phyloP scores from a whole-genome alignment of 2,888 invertebrate species.

The Ceriagrion tenellum region DNA sequence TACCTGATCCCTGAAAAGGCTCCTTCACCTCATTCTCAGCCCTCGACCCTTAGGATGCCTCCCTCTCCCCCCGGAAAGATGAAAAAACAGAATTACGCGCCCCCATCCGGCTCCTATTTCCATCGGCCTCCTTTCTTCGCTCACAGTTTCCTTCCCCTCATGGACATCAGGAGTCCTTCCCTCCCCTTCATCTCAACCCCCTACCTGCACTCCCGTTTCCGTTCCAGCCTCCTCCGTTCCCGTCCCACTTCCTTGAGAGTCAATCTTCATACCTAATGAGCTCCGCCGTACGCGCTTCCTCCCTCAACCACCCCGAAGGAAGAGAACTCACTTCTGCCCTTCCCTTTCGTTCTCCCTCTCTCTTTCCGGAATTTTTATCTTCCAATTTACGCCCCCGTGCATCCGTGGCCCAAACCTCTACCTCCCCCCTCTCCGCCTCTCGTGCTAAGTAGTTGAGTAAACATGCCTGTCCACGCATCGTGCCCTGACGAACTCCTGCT shows the following conservation, averaged over 20 bases:
- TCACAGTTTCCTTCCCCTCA: too few relatives aligned
- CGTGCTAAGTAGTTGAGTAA: neutral
- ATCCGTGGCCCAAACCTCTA: neutral
- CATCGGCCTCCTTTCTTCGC: too few relatives aligned
- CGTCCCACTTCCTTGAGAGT: neutral
- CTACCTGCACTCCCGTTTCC: neutral
- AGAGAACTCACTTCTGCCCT: neutral
- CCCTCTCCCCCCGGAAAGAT: too few relatives aligned
- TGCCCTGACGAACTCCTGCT: neutral
- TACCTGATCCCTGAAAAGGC: neutral
- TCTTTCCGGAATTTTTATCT: constrained; percentile 19
- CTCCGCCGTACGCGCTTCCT: neutral
- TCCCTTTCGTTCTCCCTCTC: neutral
- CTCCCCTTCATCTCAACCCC: neutral
- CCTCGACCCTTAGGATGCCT: neutral
- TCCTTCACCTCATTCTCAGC: neutral
- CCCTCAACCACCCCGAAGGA: neutral
- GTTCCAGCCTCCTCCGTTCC: neutral
- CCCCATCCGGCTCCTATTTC: too few relatives aligned
- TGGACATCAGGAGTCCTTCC: neutral
- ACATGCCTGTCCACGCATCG: neutral
- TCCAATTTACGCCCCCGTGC: neutral
- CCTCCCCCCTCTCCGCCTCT: neutral
- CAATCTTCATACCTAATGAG: constrained; percentile 36
- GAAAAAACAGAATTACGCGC: too few relatives aligned